Conservation (phyloP, 2,888 invertebrate species). For the Zaprionus bogoriensis region DNA sequence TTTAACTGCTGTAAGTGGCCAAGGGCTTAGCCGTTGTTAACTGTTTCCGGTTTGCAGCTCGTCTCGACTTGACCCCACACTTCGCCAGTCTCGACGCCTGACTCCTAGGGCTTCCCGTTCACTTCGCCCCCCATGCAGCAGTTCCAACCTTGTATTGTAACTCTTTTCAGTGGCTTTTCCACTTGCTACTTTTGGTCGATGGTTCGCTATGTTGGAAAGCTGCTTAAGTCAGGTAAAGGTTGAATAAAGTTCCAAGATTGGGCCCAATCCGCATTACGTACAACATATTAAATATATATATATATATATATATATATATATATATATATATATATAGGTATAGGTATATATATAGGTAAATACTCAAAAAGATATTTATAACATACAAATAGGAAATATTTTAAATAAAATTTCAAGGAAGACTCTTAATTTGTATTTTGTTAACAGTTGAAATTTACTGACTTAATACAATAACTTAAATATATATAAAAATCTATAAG, state of each 20-base stretch:
- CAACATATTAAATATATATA: no score
- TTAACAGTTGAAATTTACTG: no score
- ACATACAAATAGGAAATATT: no score
- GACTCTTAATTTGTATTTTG: no score
- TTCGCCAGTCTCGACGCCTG: slow-evolving; percentile 11
- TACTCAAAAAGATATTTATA: no score
- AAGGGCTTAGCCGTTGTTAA: slow-evolving; percentile 72
- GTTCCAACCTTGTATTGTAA: slow-evolving; percentile 37
- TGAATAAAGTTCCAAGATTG: background rate
- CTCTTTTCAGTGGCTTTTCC: slow-evolving; percentile 17
- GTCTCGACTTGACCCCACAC: slow-evolving; percentile 35
- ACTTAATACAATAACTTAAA: no score
- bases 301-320: background rate
- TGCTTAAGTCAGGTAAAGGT: slow-evolving; percentile 26
- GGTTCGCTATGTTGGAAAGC: slow-evolving; percentile 10
- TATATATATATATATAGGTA: no score
- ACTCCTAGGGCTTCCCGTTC: background rate
- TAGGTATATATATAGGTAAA: no score
- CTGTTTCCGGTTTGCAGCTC: slow-evolving; percentile 66
- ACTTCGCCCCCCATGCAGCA: background rate
- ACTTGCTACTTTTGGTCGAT: slow-evolving; percentile 12
- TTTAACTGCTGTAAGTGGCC: slow-evolving; percentile 70
- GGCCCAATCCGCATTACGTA: no score
- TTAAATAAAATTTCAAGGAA: no score
- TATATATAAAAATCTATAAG: no score